A percentile compares a stretch with the other conserved stretches of the same genome.
phyloP scores from a whole-genome alignment of 1,140 invertebrate species.

The Alviniconcha marisindica region DNA sequence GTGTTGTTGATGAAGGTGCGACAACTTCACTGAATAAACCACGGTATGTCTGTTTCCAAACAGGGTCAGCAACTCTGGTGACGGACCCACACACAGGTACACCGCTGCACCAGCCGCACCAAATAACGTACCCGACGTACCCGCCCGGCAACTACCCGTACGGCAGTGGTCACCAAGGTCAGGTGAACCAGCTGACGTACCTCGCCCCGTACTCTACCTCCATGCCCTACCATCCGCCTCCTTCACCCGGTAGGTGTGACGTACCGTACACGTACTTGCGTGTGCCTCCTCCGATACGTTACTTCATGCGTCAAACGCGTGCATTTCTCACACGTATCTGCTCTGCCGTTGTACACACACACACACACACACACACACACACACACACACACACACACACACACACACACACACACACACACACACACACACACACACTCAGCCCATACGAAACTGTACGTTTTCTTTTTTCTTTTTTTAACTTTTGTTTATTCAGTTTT shows the following conservation, averaged over 20 bases:
- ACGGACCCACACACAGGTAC: constrained; percentile 14
- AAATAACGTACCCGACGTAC: constrained; percentile 32
- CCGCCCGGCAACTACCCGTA: constrained; percentile 69
- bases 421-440: no score
- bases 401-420: no score
- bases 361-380: no score
- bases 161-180: constrained; percentile 72
- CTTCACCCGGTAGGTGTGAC: constrained; percentile 22
- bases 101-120: constrained; percentile 38
- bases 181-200: constrained; percentile 55
- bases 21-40: neutral
- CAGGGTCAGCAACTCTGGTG: neutral
- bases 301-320: no score
- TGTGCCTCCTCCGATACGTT: no score
- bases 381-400: no score
- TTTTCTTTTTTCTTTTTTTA: no score
- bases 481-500: no score
- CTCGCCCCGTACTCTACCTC: constrained; percentile 65
- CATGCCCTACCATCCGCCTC: constrained; percentile 55
- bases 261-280: neutral
- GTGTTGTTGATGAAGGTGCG: neutral
- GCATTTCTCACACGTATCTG: no score
- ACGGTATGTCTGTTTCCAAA: neutral
- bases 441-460: no score
- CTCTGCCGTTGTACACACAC: no score